Base-by-base conservation (phyloP, 2,113 vertebrate genomes). In the Caranx melampygus region DNA sequence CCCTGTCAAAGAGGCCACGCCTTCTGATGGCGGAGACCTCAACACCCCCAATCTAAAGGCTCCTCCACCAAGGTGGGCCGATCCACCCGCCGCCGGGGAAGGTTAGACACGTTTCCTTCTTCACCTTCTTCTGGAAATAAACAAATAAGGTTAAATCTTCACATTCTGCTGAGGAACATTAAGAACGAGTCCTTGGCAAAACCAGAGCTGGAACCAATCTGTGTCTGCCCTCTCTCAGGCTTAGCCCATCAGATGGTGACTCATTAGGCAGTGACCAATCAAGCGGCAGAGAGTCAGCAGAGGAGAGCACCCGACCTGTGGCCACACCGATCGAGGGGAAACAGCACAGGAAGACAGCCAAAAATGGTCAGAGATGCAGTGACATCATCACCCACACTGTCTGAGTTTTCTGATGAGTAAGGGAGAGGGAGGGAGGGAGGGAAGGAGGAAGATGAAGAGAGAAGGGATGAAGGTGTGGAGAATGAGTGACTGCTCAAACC, bases 241-340 rank as follows among this genome's bases (percentile, higher is more conserved):
- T 99, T 87, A 97, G 96, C 0, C 98, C 97, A 0, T 99, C 98
- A 6, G 98, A 99, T 37, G 97, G 95, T 0, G 97, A 98, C 83
- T 99, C 98, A 0, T 93, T 97, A 1, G 96, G 95, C 59, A 99
- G 98, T 65, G 97, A 99, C 55, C 96, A 96, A 15, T 98, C 98
- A 11, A 99, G 97, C 0, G 97, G 95, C 73, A 95, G 96, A 77
- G 97, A 99, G 15, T 96, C 95, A 0, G 95, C 93, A 1, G 98
- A 99, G 33, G 97, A 98, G 76, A 95, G 86, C 84, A 93, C 90
- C 15, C 94, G 95, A 81, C 89, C 95, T 1, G 94, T 96, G 7
- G 90, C 93, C 71, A 91, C 86, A 0, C 95, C 91, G 58, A 94
- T 75, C 0, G 96, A 97, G 7, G 94, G 91, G 76, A 98, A 96